Conservation (phyloP, 2,888 invertebrate genomes). For the Capitulum mitella region DNA sequence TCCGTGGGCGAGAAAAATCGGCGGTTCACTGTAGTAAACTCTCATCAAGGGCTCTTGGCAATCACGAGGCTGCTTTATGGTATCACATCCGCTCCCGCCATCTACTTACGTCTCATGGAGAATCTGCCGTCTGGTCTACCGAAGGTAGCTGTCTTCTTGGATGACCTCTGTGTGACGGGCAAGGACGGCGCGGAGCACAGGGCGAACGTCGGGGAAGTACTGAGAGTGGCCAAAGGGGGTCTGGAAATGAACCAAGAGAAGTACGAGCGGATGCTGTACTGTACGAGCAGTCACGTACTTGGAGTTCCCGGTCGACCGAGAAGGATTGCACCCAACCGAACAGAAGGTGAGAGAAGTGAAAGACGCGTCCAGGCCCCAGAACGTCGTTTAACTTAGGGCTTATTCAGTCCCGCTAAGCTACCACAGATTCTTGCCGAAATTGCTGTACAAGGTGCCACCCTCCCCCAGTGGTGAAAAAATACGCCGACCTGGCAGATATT, state of each 20-base stretch:
- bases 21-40: neutral
- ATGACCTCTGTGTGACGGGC: neutral
- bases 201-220: neutral
- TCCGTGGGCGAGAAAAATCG: neutral
- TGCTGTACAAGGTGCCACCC: no score
- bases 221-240: neutral
- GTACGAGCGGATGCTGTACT: neutral
- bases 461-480: neutral
- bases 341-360: neutral
- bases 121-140: neutral
- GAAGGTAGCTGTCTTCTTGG: neutral
- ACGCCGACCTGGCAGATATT: no score
- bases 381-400: neutral
- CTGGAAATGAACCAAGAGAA: neutral
- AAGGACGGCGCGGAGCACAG: neutral
- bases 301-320: neutral
- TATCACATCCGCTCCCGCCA: neutral
- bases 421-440: no score
- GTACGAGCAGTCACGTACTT: neutral
- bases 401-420: neutral
- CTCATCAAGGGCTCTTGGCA: neutral
- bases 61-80: neutral
- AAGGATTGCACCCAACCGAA: neutral
- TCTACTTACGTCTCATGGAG: neutral
- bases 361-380: neutral